Evolutionary conservation across 1,140 invertebrate genomes (phyloP).

Genomic region (Galendromus occidentalis): DNA sequence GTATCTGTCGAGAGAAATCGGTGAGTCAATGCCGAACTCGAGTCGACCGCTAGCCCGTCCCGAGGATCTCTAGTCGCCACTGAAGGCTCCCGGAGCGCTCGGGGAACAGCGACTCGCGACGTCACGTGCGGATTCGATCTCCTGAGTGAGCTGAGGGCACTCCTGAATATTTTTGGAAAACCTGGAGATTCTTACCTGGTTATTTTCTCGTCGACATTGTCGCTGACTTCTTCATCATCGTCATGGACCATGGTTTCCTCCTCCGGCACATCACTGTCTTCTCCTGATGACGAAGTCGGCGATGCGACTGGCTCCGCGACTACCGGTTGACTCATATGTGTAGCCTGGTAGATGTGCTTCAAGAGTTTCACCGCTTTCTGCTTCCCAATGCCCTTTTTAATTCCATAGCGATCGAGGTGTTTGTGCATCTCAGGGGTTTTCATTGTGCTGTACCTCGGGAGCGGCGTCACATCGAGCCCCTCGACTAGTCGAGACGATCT

Average conservation of each 20-base stretch:
- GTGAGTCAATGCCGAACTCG: no score
- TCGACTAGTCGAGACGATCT: background rate
- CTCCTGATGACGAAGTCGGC: background rate
- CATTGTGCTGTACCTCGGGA: background rate
- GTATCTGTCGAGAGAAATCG: background rate
- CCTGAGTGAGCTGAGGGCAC: no score
- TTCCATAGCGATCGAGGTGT: background rate
- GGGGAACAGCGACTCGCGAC: no score
- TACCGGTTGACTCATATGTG: background rate
- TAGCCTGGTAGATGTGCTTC: background rate
- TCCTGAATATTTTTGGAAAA: no score
- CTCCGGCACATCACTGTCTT: background rate
- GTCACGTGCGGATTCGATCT: no score
- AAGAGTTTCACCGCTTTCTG: background rate
- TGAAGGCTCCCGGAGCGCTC: no score
- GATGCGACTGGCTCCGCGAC: background rate
- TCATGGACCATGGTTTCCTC: conserved; percentile 6
- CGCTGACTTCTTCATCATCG: background rate
- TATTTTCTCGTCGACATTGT: background rate
- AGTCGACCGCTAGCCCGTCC: no score
- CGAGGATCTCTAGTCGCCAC: no score
- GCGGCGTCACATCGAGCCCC: background rate
- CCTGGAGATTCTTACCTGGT: background rate
- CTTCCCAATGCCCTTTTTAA: background rate
- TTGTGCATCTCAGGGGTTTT: background rate